These are phyloP conservation scores for Lepidocyrtinus sp. DNA, from an alignment of 2,888 invertebrate species.

Conservation along the genomic window DNA sequence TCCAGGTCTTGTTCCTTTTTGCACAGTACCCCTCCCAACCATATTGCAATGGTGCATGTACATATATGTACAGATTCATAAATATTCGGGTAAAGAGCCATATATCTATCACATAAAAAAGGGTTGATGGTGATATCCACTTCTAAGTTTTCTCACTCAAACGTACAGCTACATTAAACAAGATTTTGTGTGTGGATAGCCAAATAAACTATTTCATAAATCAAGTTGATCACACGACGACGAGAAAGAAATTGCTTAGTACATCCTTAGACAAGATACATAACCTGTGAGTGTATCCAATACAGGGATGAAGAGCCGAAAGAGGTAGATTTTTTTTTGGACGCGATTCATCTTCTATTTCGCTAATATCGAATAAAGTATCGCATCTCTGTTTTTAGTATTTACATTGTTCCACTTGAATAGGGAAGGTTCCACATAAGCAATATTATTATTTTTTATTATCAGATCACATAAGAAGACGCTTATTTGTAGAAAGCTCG, in stretches of 20 bases:
- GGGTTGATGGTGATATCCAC: slow-evolving; percentile 14
- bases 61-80: slow-evolving; percentile 25
- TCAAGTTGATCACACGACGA: slow-evolving; percentile 49
- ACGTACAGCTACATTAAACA: slow-evolving; percentile 45
- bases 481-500: neutral
- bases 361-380: too few relatives aligned
- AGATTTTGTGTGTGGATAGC: slow-evolving; percentile 60
- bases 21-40: too few relatives aligned
- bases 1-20: neutral
- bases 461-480: slow-evolving; percentile 1
- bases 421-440: neutral
- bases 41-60: slow-evolving; percentile 1
- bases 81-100: slow-evolving; percentile 49
- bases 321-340: neutral
- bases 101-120: slow-evolving; percentile 39
- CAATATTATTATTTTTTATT: neutral
- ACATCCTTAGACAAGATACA: neutral
- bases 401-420: neutral
- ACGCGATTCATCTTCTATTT: neutral
- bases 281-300: too few relatives aligned
- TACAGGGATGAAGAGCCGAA: too few relatives aligned
- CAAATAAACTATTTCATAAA: slow-evolving; percentile 61
- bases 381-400: neutral
- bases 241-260: neutral
- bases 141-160: slow-evolving; percentile 37